Evolutionary conservation across 2,797 vertebrate species (phyloP).

Genomic region (Lutra lutra): DNA sequence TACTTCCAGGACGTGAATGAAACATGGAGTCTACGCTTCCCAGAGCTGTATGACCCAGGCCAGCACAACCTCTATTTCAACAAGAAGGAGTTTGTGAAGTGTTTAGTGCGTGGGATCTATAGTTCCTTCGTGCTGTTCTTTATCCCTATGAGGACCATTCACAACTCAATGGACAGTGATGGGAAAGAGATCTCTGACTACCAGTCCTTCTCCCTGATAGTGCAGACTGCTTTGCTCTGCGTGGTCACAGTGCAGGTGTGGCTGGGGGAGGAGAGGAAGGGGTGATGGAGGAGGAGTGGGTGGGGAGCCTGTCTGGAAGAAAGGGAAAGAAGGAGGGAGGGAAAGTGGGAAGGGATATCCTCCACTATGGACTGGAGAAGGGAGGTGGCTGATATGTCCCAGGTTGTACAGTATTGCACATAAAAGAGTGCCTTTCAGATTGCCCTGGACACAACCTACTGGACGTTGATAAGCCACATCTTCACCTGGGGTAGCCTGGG

Average conservation of each 20-base stretch:
- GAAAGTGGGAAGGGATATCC: neutral
- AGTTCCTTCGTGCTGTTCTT: slow-evolving; percentile 97
- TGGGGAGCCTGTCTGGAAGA: neutral
- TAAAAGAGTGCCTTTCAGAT: slow-evolving; percentile 87
- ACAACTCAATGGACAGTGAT: slow-evolving; percentile 91
- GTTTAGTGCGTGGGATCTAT: slow-evolving; percentile 93
- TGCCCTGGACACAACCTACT: slow-evolving; percentile 93
- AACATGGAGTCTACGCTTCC: slow-evolving; percentile 93
- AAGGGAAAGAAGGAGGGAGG: neutral
- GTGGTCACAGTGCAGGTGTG: slow-evolving; percentile 93
- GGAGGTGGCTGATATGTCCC: neutral
- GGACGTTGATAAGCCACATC: slow-evolving; percentile 96
- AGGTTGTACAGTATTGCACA: neutral
- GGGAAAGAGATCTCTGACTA: slow-evolving; percentile 94
- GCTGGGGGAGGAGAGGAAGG: neutral
- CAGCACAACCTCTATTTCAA: slow-evolving; percentile 95
- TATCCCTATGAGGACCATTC: slow-evolving; percentile 92
- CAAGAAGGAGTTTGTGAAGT: slow-evolving; percentile 90
- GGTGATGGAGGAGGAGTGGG: neutral
- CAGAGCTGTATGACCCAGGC: slow-evolving; percentile 94
- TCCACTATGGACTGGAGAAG: neutral
- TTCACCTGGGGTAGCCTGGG: slow-evolving; percentile 96
- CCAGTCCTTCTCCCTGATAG: slow-evolving; percentile 95
- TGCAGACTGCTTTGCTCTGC: slow-evolving; percentile 93
- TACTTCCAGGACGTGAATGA: slow-evolving; percentile 94